Percentiles rank a stretch among this genome's conserved stretches.
phyloP scores from a whole-genome alignment of 92 coral and sea anemone genomes.

The Epizoanthus fatuus region DNA sequence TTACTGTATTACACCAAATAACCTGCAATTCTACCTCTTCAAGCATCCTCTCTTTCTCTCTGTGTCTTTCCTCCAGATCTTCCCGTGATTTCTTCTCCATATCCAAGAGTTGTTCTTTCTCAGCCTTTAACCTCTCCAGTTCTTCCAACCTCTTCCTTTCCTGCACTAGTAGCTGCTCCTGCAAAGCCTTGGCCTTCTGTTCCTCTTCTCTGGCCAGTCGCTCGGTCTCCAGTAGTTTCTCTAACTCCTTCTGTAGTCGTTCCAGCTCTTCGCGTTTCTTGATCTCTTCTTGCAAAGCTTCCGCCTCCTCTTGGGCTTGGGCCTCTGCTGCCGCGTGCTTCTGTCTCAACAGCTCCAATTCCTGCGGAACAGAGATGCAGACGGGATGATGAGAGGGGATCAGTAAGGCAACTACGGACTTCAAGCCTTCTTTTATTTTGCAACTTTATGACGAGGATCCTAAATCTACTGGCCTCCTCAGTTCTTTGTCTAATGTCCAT shows the following conservation, averaged over 20 bases:
- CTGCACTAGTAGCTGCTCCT: constrained; percentile 83
- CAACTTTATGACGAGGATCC: too few relatives aligned
- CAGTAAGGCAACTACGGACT: too few relatives aligned
- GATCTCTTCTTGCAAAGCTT: constrained; percentile 85
- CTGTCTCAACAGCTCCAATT: constrained; percentile 84
- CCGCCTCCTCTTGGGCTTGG: constrained; percentile 89
- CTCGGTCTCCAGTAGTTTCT: constrained; percentile 83
- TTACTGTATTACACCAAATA: not conserved
- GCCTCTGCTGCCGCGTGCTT: constrained; percentile 88
- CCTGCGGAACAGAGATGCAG: constrained; percentile 57
- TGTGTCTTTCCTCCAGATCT: constrained; percentile 91
- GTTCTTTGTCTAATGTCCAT: too few relatives aligned
- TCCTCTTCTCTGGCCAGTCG: constrained; percentile 92
- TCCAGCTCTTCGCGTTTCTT: constrained; percentile 90
- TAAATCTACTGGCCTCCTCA: too few relatives aligned
- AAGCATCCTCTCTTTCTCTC: constrained; percentile 85
- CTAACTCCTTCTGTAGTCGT: constrained; percentile 83
- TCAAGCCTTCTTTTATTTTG: too few relatives aligned
- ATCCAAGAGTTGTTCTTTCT: constrained; percentile 81
- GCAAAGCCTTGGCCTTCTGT: constrained; percentile 80
- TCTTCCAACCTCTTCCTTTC: constrained; percentile 85
- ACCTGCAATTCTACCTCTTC: constrained; percentile 76
- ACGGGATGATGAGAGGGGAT: not conserved
- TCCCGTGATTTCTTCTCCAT: constrained; percentile 89
- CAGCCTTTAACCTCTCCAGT: constrained; percentile 78